Evolutionary conservation across 2,113 vertebrate genomes (phyloP).

Genomic region (Cygnus atratus): DNA sequence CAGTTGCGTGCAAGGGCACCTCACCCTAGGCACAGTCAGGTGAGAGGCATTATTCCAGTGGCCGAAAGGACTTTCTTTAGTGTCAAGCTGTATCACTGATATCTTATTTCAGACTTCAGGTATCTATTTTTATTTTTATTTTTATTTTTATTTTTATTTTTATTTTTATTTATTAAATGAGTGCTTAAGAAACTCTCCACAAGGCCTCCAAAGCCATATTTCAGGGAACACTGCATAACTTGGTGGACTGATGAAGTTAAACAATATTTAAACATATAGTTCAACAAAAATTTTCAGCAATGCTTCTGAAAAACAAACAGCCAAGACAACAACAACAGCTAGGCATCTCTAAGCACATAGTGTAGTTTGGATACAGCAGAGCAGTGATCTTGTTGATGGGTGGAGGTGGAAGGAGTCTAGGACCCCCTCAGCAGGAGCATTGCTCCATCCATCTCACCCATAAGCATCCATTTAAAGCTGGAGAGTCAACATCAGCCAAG

Average conservation of each 20-base stretch:
- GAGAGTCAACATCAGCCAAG: neutral
- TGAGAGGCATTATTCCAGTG: neutral
- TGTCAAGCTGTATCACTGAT: neutral
- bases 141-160: neutral
- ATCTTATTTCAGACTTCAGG: neutral
- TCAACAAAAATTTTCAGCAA: neutral
- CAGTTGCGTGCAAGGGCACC: neutral
- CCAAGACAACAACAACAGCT: too few species aligned
- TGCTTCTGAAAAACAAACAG: neutral
- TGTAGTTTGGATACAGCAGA: neutral
- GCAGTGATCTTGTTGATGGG: too few species aligned
- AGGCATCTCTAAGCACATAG: fast-evolving
- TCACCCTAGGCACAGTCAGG: neutral
- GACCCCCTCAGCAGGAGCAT: neutral
- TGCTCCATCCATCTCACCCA: neutral
- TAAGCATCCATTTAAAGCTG: neutral
- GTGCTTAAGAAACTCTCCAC: neutral
- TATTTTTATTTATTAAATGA: neutral
- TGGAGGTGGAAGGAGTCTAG: neutral
- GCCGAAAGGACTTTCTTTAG: neutral
- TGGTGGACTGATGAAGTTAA: neutral
- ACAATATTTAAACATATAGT: neutral
- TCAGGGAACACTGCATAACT: neutral
- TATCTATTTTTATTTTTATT: neutral
- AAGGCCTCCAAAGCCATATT: neutral